Conservation (phyloP, 2,113 vertebrate genomes). For the Cephalopholis sonnerati region DNA sequence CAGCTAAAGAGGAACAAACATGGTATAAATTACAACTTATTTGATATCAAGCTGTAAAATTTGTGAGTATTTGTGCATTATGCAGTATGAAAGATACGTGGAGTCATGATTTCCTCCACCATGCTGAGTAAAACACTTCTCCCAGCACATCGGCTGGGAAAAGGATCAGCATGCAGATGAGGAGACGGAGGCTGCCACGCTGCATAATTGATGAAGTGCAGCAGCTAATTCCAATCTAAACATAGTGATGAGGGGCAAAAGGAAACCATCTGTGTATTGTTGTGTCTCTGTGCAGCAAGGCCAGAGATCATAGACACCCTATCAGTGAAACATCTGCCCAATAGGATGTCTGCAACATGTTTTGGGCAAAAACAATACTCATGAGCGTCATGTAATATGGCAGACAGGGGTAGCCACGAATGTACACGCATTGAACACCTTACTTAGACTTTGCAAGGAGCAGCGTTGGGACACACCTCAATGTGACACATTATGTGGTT, state of each 20-base stretch:
- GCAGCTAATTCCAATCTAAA: constrained; percentile 70
- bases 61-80: background rate
- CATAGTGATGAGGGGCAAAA: constrained; percentile 68
- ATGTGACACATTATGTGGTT: no score
- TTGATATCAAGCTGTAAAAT: background rate
- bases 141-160: constrained; percentile 33
- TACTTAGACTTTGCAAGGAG: no score
- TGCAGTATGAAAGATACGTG: background rate
- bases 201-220: constrained; percentile 79
- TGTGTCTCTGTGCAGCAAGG: constrained; percentile 41
- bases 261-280: constrained; percentile 65
- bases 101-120: constrained; percentile 29
- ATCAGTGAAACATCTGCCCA: constrained; percentile 60
- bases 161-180: constrained; percentile 51
- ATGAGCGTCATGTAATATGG: constrained; percentile 8
- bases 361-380: constrained; percentile 1
- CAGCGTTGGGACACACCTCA: no score
- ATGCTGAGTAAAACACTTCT: constrained; percentile 40
- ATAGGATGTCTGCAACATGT: constrained; percentile 11
- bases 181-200: constrained; percentile 51
- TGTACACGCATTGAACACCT: background rate
- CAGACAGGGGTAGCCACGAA: background rate
- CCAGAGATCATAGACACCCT: constrained; percentile 49
- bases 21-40: background rate
- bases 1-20: background rate